Conservation (phyloP, 64 coral and sea anemone genomes). For the Anthopleura sola region DNA sequence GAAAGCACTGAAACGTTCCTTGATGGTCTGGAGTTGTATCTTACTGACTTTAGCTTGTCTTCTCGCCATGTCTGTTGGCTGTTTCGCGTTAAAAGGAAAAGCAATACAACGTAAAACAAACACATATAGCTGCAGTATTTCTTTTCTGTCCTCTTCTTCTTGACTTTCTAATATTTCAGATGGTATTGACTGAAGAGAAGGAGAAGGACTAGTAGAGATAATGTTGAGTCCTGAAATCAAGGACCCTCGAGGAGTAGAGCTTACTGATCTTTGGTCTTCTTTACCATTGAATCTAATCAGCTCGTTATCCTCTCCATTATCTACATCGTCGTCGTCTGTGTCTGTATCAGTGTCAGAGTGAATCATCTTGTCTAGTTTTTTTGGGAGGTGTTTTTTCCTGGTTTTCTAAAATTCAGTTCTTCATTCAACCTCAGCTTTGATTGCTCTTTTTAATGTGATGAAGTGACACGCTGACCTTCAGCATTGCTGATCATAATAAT, state of each 20-base stretch:
- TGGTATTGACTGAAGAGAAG: constrained; percentile 45
- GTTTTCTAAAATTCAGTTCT: background rate
- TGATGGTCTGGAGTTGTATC: constrained; percentile 71
- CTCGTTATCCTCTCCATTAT: background rate
- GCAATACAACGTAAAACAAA: constrained; percentile 90
- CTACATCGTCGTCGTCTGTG: background rate
- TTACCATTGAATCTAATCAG: background rate
- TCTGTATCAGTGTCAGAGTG: background rate
- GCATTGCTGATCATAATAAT: background rate
- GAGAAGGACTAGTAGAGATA: constrained; percentile 47
- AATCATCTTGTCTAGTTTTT: background rate
- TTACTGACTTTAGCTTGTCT: constrained; percentile 80
- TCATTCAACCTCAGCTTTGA: background rate
- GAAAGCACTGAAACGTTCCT: constrained; percentile 75
- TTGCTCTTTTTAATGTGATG: background rate
- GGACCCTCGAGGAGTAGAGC: background rate
- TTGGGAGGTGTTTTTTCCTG: background rate
- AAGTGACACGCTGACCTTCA: background rate
- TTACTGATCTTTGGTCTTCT: background rate
- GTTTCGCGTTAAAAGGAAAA: constrained; percentile 92
- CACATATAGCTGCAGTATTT: constrained; percentile 78
- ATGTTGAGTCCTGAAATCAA: constrained; percentile 10
- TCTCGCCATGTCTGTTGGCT: constrained; percentile 86
- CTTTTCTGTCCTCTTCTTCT: constrained; percentile 87
- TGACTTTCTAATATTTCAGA: constrained; percentile 46